Evolutionary conservation across 2,888 invertebrate genomes (phyloP).

Genomic region (Clepsis dumicolana): DNA sequence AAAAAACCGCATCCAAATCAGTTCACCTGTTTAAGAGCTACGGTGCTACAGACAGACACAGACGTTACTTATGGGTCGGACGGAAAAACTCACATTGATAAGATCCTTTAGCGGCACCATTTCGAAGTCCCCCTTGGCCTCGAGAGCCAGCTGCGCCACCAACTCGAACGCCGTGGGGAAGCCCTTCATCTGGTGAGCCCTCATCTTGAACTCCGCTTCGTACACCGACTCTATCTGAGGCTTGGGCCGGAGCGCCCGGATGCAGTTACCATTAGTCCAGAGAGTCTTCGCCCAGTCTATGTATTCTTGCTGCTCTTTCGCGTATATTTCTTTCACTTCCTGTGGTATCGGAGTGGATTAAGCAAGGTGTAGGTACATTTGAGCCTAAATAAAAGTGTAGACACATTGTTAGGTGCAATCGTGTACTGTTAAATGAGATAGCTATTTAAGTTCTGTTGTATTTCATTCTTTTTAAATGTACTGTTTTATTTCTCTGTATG

Average conservation of each 20-base stretch:
- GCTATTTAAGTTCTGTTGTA: too few relatives aligned
- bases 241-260: conserved; percentile 68
- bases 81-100: conserved; percentile 62
- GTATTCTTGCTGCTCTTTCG: conserved; percentile 71
- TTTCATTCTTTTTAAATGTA: too few relatives aligned
- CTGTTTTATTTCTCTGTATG: too few relatives aligned
- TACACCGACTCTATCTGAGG: conserved; percentile 67
- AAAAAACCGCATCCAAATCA: too few relatives aligned
- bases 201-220: conserved; percentile 67
- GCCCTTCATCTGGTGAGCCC: conserved; percentile 52
- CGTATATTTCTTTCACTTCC: conserved; percentile 63
- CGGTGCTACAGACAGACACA: too few relatives aligned
- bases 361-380: too few relatives aligned
- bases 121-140: conserved; percentile 52
- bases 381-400: too few relatives aligned
- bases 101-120: conserved; percentile 58
- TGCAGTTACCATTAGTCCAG: conserved; percentile 66
- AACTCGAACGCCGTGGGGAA: conserved; percentile 44
- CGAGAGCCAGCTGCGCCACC: conserved; percentile 72
- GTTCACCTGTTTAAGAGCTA: too few relatives aligned
- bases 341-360: conserved; percentile 50
- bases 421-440: too few relatives aligned
- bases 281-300: conserved; percentile 69
- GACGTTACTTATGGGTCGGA: too few relatives aligned
- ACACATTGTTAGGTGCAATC: too few relatives aligned